Base-by-base conservation (phyloP, 2,888 invertebrate genomes). In the Drosophila nigricruria region DNA sequence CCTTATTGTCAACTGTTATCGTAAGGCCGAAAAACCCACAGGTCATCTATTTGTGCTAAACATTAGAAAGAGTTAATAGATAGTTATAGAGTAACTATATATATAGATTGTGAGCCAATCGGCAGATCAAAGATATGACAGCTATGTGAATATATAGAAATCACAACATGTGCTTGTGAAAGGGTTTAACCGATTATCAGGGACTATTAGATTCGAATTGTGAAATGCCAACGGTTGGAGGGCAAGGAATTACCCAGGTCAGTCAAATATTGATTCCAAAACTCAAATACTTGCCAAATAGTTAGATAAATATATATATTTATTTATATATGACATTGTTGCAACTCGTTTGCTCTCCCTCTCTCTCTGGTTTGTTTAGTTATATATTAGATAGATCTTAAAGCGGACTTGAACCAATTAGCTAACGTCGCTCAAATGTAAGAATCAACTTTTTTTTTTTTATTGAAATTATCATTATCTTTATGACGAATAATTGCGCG, bases 401-500 rank as follows among this genome's bases (percentile, higher is more conserved):
- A 25, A 34, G 45, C 50, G 16, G 45, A 67, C 62, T 67, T 75
- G 81, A 71, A 80, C 87, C 82, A 86, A 75, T 86, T 82, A 82
- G 47, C 38, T 60, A 63, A 62, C 62, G 68, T 66, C 74, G 65
- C 61, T 70, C 65, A 62, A 61, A 65, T 54, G 59, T 63, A 45
- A 59, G 65, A 73, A 73, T 77, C 66, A 67, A 73, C 70, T 63
- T 82, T 71, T 65, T 74, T 65, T 74, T 59, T 73, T 76, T 76
- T 83, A 83, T 83, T 74, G 74, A 71, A 74, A 77, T 86, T 88
- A 82, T 88, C 88, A 88, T 84, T 88, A 88, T 59, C 70, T 88
- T 86, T 85, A 86, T 84, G 89, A 78, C 82, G 68, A 87, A 87
- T 89, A 89, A 86, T 89, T 89, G 88, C 89, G 73, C 89, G 61